Conservation (phyloP, 2,797 vertebrate species). For the Psittacula derbiana region DNA sequence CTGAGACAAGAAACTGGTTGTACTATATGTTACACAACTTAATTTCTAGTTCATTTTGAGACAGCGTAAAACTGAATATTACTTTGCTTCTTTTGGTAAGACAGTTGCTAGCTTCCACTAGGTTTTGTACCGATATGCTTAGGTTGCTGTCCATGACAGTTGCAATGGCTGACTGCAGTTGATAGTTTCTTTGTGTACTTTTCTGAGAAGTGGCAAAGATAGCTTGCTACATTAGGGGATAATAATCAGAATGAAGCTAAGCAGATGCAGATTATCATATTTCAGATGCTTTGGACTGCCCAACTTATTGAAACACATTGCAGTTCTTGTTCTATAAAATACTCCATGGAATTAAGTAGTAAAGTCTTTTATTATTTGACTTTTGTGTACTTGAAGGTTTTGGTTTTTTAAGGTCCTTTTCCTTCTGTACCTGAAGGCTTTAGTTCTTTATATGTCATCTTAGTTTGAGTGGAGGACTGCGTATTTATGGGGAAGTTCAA, state of each 20-base stretch:
- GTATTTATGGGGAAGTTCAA: background rate
- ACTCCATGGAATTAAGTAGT: background rate
- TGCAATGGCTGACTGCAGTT: background rate
- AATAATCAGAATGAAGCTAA: background rate
- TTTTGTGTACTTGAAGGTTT: background rate
- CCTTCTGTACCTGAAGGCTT: background rate
- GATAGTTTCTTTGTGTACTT: background rate
- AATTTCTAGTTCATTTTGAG: background rate
- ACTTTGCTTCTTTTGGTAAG: background rate
- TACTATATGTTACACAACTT: background rate
- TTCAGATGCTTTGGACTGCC: background rate
- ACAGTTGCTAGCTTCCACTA: background rate
- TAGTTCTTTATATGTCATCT: background rate
- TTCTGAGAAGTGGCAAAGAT: background rate
- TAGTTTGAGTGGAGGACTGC: background rate
- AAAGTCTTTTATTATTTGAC: background rate
- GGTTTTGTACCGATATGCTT: background rate
- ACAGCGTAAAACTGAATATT: background rate
- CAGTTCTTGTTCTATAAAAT: background rate
- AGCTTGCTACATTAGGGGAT: background rate
- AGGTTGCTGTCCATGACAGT: background rate
- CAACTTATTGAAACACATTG: background rate
- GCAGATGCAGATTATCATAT: background rate
- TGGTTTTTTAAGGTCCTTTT: background rate
- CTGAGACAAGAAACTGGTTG: background rate